phyloP scores from a whole-genome alignment of 2,888 invertebrate genomes.

The Portevinia maculata region DNA sequence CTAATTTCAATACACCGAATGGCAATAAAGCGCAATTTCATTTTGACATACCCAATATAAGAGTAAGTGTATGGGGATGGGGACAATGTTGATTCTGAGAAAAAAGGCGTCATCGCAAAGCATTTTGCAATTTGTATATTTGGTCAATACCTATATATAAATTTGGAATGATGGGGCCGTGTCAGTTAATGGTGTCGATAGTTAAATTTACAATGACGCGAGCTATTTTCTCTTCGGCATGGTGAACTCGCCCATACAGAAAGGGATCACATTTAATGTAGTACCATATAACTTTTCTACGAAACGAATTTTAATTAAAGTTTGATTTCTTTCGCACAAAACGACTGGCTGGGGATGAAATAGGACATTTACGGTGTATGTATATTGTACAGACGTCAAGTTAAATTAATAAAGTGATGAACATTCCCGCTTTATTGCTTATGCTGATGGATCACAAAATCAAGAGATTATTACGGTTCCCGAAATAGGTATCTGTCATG shows the following conservation, averaged over 20 bases:
- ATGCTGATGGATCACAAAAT: conserved; percentile 65
- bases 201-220: conserved; percentile 58
- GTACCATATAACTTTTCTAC: conserved; percentile 27
- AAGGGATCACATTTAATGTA: neutral
- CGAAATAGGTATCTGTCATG: conserved; percentile 8
- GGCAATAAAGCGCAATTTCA: conserved; percentile 71
- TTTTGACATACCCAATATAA: conserved; percentile 58
- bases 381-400: conserved; percentile 4
- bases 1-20: conserved; percentile 73
- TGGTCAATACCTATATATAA: conserved; percentile 66
- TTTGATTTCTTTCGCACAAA: conserved; percentile 43
- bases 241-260: neutral
- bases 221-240: conserved; percentile 17
- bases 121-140: conserved; percentile 51
- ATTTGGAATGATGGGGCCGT: conserved; percentile 52
- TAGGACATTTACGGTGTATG: neutral
- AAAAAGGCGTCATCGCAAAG: conserved; percentile 11
- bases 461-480: conserved; percentile 44
- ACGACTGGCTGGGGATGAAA: neutral
- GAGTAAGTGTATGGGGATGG: neutral
- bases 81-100: conserved; percentile 9
- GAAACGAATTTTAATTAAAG: conserved; percentile 64
- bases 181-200: conserved; percentile 54
- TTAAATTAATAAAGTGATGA: conserved; percentile 57
- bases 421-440: conserved; percentile 37